Percentiles rank a stretch among this genome's conserved stretches.
phyloP scores from a whole-genome alignment of 2,113 vertebrate genomes.

The Myodes glareolus region DNA sequence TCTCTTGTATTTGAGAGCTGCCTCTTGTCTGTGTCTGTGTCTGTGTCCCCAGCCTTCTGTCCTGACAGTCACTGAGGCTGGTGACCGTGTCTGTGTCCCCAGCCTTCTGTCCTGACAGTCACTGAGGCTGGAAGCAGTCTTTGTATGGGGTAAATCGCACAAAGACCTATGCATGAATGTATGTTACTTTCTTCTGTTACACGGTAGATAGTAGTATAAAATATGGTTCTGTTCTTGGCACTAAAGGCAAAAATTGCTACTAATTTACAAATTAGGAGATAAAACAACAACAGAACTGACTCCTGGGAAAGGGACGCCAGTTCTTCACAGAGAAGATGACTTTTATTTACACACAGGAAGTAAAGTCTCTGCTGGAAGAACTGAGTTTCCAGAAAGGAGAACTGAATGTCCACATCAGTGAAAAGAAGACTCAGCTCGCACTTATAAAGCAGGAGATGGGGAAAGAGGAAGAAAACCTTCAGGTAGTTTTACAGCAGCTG shows the following conservation, averaged over 20 bases:
- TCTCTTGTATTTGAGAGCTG: background rate
- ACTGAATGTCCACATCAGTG: slow-evolving; percentile 87
- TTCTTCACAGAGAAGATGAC: background rate
- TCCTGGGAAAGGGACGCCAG: slow-evolving; percentile 31
- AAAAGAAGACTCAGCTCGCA: slow-evolving; percentile 85
- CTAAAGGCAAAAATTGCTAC: slow-evolving; percentile 14
- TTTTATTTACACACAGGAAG: slow-evolving; percentile 84
- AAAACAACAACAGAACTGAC: slow-evolving; percentile 42
- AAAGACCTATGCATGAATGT: slow-evolving; percentile 8
- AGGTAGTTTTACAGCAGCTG: slow-evolving; percentile 83
- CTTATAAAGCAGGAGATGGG: slow-evolving; percentile 86
- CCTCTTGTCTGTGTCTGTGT: background rate
- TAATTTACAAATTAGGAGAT: slow-evolving; percentile 51
- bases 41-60: background rate
- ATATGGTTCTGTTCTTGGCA: slow-evolving; percentile 13
- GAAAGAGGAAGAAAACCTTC: slow-evolving; percentile 86
- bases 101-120: background rate
- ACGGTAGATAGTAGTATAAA: background rate
- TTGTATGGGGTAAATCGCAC: background rate
- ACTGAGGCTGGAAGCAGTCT: background rate
- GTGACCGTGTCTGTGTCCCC: background rate
- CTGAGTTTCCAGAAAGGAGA: slow-evolving; percentile 88
- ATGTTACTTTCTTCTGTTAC: background rate
- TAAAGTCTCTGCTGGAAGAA: slow-evolving; percentile 86
- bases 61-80: background rate